These are phyloP conservation scores for Philopedon plagiatum DNA, from an alignment of 2,888 invertebrate genomes.

Conservation along the genomic window DNA sequence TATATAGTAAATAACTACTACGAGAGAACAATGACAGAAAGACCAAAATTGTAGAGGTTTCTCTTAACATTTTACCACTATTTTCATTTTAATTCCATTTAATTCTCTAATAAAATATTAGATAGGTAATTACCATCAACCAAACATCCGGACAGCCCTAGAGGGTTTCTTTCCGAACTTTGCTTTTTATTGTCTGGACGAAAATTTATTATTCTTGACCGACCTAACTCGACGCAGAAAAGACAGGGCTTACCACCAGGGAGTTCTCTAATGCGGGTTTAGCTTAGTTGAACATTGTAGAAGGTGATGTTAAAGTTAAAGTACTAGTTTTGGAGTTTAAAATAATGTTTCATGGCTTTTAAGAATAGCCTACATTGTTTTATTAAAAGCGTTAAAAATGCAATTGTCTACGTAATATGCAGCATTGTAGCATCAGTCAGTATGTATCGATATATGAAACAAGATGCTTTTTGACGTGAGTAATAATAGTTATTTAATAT, in stretches of 20 bases:
- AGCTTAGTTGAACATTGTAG: not conserved
- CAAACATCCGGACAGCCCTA: not conserved
- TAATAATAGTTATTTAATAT: too few relatives aligned
- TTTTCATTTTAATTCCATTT: too few relatives aligned
- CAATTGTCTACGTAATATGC: too few relatives aligned
- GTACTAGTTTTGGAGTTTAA: not conserved
- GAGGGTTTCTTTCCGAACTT: not conserved
- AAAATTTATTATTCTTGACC: constrained; percentile 15
- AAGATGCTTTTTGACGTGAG: too few relatives aligned
- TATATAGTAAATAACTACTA: too few relatives aligned
- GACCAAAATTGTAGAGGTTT: too few relatives aligned
- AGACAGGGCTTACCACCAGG: constrained; percentile 5
- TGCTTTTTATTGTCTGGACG: not conserved
- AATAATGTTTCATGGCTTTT: not conserved
- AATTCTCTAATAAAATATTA: not conserved
- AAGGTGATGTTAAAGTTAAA: not conserved
- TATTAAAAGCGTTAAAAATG: too few relatives aligned
- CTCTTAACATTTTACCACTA: too few relatives aligned
- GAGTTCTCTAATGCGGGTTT: constrained; percentile 1
- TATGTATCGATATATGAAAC: too few relatives aligned
- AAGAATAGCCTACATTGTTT: not conserved
- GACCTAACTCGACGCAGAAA: constrained; percentile 14
- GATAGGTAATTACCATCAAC: not conserved
- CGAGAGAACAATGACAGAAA: too few relatives aligned
- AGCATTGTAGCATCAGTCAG: too few relatives aligned